Evolutionary conservation across 1,140 invertebrate genomes (phyloP).

Genomic region (Aricia agestis): DNA sequence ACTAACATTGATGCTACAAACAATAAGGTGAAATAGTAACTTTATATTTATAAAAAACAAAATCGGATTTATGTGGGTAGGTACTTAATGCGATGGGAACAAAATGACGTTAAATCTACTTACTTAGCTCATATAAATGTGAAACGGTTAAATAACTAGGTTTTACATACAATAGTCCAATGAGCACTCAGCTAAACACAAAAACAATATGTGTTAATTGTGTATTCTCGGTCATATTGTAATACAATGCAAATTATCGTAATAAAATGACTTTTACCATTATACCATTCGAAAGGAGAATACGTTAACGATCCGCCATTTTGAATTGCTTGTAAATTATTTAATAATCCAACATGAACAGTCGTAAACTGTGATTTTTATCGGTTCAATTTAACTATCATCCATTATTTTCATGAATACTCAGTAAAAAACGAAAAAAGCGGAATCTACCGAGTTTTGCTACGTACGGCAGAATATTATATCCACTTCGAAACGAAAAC

Average conservation of each 20-base stretch:
- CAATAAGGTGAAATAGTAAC: too few species aligned
- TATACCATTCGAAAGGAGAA: neutral
- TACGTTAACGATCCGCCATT: slow-evolving; percentile 8
- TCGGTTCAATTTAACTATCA: neutral
- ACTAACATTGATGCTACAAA: too few species aligned
- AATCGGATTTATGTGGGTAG: slow-evolving; percentile 6
- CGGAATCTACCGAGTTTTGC: too few species aligned
- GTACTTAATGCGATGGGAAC: neutral
- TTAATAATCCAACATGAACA: neutral
- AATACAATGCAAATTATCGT: slow-evolving; percentile 10
- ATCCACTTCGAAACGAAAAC: too few species aligned
- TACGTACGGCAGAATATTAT: too few species aligned
- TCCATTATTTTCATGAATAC: slow-evolving; percentile 12
- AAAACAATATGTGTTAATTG: slow-evolving; percentile 12
- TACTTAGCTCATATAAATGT: slow-evolving; percentile 8
- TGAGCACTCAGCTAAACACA: neutral
- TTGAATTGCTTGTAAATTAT: slow-evolving; percentile 8
- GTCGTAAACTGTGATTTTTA: slow-evolving; percentile 9
- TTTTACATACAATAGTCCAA: slow-evolving; percentile 7
- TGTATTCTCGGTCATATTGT: slow-evolving; percentile 2
- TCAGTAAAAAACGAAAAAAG: neutral
- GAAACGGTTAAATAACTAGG: neutral
- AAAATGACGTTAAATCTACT: neutral
- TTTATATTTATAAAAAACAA: neutral
- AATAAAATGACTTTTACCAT: slow-evolving; percentile 11